These are phyloP conservation scores for Rallus crepitans DNA, from an alignment of 2,797 vertebrate species.

Conservation along the genomic window DNA sequence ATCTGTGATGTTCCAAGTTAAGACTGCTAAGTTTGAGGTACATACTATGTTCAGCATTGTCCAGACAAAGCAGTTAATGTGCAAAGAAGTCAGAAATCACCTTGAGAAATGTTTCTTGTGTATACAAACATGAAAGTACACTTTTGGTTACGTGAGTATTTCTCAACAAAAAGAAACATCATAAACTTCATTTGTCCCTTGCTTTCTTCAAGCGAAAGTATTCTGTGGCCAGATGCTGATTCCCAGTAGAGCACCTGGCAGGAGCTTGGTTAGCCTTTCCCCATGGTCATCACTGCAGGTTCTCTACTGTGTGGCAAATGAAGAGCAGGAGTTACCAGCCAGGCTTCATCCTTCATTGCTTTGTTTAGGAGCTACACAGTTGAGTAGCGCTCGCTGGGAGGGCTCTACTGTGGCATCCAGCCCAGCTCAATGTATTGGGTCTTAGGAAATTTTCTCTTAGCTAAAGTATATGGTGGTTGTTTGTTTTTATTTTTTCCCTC, in stretches of 20 bases:
- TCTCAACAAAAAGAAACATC: not conserved
- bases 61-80: not conserved
- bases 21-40: fast-evolving
- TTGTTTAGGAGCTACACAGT: not conserved
- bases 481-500: not conserved
- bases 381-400: not conserved
- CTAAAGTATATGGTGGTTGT: not conserved
- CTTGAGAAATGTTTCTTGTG: not conserved
- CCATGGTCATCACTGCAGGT: fast-evolving
- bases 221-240: not conserved
- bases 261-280: not conserved
- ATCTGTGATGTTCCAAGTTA: not conserved
- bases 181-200: not conserved
- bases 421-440: not conserved
- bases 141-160: not conserved
- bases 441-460: not conserved
- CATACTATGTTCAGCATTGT: not conserved
- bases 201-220: not conserved
- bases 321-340: not conserved
- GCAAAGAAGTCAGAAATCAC: not conserved
- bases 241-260: fast-evolving
- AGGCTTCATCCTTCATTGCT: fast-evolving
- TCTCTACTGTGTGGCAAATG: not conserved
- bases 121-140: not conserved
- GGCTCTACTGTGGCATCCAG: not conserved